These are phyloP conservation scores for Oncorhynchus gorbuscha DNA, from an alignment of 2,113 vertebrate genomes.

Conservation along the genomic window DNA sequence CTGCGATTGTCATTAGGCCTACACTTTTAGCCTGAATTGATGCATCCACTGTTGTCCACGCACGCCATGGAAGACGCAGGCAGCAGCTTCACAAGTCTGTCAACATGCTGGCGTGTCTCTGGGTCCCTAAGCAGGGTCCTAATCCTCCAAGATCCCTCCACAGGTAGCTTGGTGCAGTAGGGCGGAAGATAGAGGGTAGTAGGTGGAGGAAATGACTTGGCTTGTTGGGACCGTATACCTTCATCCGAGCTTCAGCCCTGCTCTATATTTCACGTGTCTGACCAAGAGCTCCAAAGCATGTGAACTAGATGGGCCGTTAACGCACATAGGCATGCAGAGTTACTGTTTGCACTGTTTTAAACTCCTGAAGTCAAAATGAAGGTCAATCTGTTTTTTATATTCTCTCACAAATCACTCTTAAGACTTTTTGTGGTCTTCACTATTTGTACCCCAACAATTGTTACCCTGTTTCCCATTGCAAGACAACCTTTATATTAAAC, in stretches of 20 bases:
- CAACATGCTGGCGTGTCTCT: slow-evolving; percentile 52
- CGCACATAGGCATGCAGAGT: neutral
- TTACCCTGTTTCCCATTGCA: too few species aligned
- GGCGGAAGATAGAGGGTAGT: neutral
- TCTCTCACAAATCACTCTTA: neutral
- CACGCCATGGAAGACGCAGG: slow-evolving; percentile 41
- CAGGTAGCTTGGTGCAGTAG: slow-evolving; percentile 32
- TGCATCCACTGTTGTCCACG: slow-evolving; percentile 16
- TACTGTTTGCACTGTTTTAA: neutral
- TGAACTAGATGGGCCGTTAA: neutral
- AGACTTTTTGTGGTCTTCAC: too few species aligned
- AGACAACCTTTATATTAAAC: too few species aligned
- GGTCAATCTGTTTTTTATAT: neutral
- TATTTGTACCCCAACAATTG: too few species aligned
- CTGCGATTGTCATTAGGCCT: slow-evolving; percentile 4
- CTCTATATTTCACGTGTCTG: neutral
- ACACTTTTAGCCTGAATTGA: slow-evolving; percentile 17
- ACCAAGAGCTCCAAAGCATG: neutral
- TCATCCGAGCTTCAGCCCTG: neutral
- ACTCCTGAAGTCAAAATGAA: neutral
- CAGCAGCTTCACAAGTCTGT: slow-evolving; percentile 45
- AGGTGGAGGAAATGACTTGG: slow-evolving; percentile 14
- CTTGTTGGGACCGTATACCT: neutral
- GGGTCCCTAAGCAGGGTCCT: slow-evolving; percentile 34
- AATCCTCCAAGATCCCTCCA: slow-evolving; percentile 52